Evolutionary conservation across 1,140 invertebrate species (phyloP), one percentile per base, ranked within the genome.

Genomic region (Panagrolaimus sp.): DNA sequence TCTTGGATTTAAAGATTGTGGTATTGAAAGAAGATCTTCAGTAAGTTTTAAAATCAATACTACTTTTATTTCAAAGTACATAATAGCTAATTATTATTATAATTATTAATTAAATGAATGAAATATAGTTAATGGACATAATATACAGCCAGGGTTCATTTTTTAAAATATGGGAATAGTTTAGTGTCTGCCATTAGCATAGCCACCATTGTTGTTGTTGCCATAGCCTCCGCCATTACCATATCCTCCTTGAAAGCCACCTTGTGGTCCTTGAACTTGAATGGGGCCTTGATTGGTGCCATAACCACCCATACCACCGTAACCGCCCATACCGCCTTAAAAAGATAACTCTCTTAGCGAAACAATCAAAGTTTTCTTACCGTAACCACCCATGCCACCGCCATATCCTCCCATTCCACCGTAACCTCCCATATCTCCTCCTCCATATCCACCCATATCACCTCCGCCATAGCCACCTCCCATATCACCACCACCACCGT

Each of bases 1-100:
- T n/a, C 61, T 80, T 11, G 72, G 71, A 44, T 82, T 80, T 63
- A 76, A 74, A 53, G 68, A 74, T 16, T 80, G 78, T 46, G 79
- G 71, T 38, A 66, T 82, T 44, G 73, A 80, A 51, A 57, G 72
- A 69, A 71, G 65, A 64, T 47, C 71, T 78, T 77, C 72, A 45
- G 78, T 80, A 64, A 72, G 70, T 66, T 74, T 57, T n/a, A n/a
- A 13, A 57, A 25, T 38, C 31, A 57, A 57, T 11, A 57, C n/a
- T 57, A 57, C n/a, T 57, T 57, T 57, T 57, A 57, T 57, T 57
- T 20, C 9, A 5, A 16, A 57, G 7, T 38, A 38, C 31, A 38
- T 38, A 38, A 4, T 38, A 38, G 31, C 2, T 38, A 38, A 38
- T 38, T 38, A 38, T 38, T 38, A 38, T 38, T 38, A 38, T 38